A percentile compares a stretch with the other conserved stretches of the same genome.
Conservation (phyloP, 2,888 invertebrate genomes). For the Diabrotica balteata region DNA sequence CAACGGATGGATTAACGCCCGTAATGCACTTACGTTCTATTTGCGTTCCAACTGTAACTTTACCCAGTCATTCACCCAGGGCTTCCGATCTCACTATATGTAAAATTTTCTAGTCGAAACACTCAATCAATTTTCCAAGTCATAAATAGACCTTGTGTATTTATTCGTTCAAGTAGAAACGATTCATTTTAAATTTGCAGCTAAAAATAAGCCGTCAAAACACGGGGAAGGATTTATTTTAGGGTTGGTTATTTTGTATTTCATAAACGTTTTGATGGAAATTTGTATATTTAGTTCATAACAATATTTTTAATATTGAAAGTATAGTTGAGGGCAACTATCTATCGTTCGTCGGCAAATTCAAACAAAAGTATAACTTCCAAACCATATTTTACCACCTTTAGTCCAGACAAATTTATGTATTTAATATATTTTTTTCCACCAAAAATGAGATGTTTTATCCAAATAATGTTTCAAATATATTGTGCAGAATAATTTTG, state of each 20-base stretch:
- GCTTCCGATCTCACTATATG: neutral
- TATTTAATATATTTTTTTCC: too few species aligned
- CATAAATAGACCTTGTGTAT: conserved; percentile 7
- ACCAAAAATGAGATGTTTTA: too few species aligned
- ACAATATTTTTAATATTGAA: too few species aligned
- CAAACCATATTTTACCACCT: too few species aligned
- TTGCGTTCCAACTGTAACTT: conserved; percentile 14
- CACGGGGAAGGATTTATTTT: neutral
- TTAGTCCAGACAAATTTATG: too few species aligned
- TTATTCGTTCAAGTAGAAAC: neutral
- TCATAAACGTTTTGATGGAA: neutral
- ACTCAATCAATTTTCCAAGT: neutral
- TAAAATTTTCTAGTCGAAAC: conserved; percentile 4
- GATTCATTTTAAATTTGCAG: conserved; percentile 2
- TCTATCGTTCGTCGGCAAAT: too few species aligned
- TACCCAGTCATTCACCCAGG: conserved; percentile 19
- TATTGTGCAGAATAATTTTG: too few species aligned
- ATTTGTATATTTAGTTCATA: too few species aligned
- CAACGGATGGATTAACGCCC: neutral
- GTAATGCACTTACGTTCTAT: conserved; percentile 9
- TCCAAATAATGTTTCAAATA: too few species aligned
- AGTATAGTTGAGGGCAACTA: too few species aligned
- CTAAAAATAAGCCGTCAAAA: conserved; percentile 2
- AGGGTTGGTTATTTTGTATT: neutral
- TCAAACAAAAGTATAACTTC: too few species aligned